phyloP scores from a whole-genome alignment of 1,140 invertebrate species.

The Diprion similis region DNA sequence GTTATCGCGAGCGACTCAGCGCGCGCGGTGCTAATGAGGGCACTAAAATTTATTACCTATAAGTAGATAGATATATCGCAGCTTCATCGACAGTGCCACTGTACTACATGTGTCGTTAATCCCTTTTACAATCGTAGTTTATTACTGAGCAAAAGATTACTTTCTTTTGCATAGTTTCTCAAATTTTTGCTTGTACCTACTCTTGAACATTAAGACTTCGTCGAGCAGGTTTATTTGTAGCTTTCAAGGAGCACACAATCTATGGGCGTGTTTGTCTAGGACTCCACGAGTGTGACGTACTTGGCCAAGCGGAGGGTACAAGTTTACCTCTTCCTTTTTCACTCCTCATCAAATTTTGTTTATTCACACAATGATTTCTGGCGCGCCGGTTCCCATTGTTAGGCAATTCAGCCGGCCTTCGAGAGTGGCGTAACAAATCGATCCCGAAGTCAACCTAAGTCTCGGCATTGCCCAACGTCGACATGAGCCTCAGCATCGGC shows the following conservation, averaged over 20 bases:
- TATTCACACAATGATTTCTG: neutral
- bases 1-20: no score
- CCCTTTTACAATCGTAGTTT: neutral
- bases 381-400: neutral
- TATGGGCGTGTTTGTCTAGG: neutral
- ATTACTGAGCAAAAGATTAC: neutral
- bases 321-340: neutral
- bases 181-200: neutral
- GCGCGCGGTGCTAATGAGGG: no score
- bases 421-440: constrained; percentile 3
- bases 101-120: no score
- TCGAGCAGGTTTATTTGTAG: no score
- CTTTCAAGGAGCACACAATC: no score
- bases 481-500: neutral
- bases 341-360: neutral
- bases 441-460: neutral
- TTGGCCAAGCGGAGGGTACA: no score
- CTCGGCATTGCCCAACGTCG: neutral
- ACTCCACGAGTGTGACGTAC: no score
- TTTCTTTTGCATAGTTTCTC: neutral
- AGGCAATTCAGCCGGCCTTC: constrained; percentile 9
- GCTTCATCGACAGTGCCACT: no score
- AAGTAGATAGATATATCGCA: no score
- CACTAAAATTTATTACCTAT: no score
- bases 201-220: no score